These are phyloP conservation scores for Mesaphorura yosii DNA, from an alignment of 1,140 invertebrate genomes.

Conservation along the genomic window DNA sequence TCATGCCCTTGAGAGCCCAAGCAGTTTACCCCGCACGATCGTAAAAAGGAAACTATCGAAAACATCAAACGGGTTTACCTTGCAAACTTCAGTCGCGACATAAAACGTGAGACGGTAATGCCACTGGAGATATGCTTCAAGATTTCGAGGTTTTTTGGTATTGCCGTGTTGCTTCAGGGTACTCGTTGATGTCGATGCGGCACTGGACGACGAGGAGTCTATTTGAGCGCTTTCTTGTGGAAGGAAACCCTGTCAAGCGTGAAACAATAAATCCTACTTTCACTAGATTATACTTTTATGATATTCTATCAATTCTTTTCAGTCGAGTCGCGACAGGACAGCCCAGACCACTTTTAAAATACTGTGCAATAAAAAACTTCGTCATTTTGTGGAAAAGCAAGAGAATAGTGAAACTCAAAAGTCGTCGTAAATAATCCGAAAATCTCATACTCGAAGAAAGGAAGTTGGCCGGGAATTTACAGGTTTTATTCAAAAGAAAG, in stretches of 20 bases:
- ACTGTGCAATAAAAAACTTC: neutral
- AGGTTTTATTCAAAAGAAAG: no score
- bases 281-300: no score
- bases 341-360: neutral
- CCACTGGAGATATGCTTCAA: conserved; percentile 95
- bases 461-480: no score
- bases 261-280: conserved; percentile 15
- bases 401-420: neutral
- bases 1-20: no score
- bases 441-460: no score
- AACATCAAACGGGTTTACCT: no score
- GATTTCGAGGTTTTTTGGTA: conserved; percentile 58
- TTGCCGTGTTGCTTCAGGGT: conserved; percentile 1
- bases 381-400: neutral
- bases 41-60: no score
- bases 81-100: conserved; percentile 86
- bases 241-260: conserved; percentile 8
- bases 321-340: neutral
- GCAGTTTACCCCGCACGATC: no score
- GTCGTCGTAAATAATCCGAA: neutral
- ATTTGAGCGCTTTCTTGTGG: neutral
- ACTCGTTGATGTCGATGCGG: neutral
- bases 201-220: no score
- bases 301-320: neutral
- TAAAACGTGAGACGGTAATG: conserved; percentile 91